Evolutionary conservation across 2,113 vertebrate species (phyloP), one percentile per base, ranked within the genome.

Genomic region (Gasterosteus aculeatus): DNA sequence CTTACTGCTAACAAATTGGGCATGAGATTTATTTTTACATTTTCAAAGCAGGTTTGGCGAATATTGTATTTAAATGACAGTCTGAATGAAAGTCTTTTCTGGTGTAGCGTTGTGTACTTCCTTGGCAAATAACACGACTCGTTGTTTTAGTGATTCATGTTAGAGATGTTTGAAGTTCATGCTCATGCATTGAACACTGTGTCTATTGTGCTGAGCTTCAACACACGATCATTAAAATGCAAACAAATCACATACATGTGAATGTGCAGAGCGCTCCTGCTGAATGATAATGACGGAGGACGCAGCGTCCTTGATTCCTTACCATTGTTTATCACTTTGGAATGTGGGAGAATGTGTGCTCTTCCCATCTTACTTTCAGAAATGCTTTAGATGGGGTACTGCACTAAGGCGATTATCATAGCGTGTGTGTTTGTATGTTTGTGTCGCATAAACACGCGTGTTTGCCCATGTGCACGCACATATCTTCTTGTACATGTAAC

Each of bases 231-330:
- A 61, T 67, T 54, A 61, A 73, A 70, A 56, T 65, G 56, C 60
- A 49, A 56, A 65, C 49, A 54, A 39, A 73, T 62, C 51, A 15
- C 53, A 69, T 53, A 59, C 60, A 72, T 31, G 82, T 44, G 47
- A 51, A 85, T 49, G 84, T 73, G 72, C 59, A 59, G 74, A 79
- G 67, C 22, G 64, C 81, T 85, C 63, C 70, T 72, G 81, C 85
- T 84, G 73, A 59, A 60, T 85, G 76, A 85, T 89, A 83, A 83
- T 85, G 78, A 88, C 58, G 61, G 83, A 85, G 84, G 89, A 92
- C 70, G 90, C 89, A 87, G 89, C 90, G 91, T 84, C 89, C 86
- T 89, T 47, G 61, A 90, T 92, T 92, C 84, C 80, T 83, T 72
- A 92, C 88, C 82, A 82, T 75, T 85, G 87, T 85, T 90, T 81